Percentiles rank a stretch among this genome's conserved stretches.
Conservation (phyloP, 2,888 invertebrate species). For the Mantis religiosa region DNA sequence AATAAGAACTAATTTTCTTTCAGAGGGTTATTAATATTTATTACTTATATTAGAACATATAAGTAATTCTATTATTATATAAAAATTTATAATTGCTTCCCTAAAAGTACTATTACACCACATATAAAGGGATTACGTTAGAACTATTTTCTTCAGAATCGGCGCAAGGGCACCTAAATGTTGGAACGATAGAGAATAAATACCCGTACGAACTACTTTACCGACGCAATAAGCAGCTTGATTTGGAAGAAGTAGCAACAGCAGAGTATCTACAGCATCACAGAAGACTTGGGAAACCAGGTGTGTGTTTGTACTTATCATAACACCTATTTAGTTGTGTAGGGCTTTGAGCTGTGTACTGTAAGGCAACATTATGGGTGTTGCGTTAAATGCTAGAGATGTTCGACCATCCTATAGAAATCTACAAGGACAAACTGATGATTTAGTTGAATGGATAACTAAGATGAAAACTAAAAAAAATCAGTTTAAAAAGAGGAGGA, state of each 20-base stretch:
- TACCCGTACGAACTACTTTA: background rate
- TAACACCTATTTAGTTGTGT: background rate
- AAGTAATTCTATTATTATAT: too few relatives aligned
- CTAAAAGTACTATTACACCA: too few relatives aligned
- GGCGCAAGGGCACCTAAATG: background rate
- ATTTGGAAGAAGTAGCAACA: background rate
- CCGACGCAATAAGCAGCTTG: fast-evolving
- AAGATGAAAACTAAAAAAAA: slow-evolving; percentile 32
- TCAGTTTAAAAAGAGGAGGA: slow-evolving; percentile 43
- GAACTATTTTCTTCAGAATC: background rate
- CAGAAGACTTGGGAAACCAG: background rate
- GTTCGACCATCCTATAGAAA: background rate
- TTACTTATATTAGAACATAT: too few relatives aligned
- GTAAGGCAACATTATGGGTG: slow-evolving; percentile 13
- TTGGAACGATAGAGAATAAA: background rate
- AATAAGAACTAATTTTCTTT: background rate
- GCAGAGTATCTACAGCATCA: too few relatives aligned
- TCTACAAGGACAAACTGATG: slow-evolving; percentile 30
- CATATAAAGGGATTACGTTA: background rate
- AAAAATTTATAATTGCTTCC: too few relatives aligned
- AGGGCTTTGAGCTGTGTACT: background rate
- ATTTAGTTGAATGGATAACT: slow-evolving; percentile 31
- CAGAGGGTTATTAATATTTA: background rate
- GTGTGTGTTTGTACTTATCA: background rate
- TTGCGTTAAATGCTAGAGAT: slow-evolving; percentile 13